These are phyloP conservation scores for Capreolus pygargus DNA, from an alignment of 2,113 vertebrate species.

Conservation along the genomic window DNA sequence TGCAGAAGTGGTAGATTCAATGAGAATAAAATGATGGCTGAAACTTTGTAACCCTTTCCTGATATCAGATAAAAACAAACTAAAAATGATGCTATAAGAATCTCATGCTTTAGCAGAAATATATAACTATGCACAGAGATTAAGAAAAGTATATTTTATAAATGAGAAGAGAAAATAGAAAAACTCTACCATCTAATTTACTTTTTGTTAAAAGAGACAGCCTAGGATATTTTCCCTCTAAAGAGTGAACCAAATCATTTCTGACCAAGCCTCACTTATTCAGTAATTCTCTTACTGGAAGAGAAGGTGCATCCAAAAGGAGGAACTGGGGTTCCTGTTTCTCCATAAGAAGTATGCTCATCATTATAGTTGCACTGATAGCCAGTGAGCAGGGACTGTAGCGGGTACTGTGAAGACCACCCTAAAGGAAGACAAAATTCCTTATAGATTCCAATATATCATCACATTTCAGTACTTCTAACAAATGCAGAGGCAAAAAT, in stretches of 20 bases:
- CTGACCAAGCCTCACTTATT: neutral
- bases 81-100: neutral
- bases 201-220: neutral
- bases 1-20: neutral
- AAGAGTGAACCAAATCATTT: neutral
- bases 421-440: constrained; percentile 71
- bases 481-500: neutral
- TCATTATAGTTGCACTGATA: constrained; percentile 89
- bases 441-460: neutral
- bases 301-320: constrained; percentile 95
- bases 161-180: constrained; percentile 9
- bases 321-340: constrained; percentile 87
- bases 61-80: neutral
- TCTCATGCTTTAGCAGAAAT: constrained; percentile 1
- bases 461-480: constrained; percentile 4
- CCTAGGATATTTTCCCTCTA: neutral
- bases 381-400: constrained; percentile 86
- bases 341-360: constrained; percentile 90
- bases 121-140: neutral
- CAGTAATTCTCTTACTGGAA: constrained; percentile 81
- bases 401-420: constrained; percentile 77
- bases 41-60: neutral
- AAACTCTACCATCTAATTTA: neutral
- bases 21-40: neutral
- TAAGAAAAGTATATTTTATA: constrained; percentile 23